Percentiles rank a stretch among this genome's conserved stretches.
Conservation (phyloP, 2,113 vertebrate species). For the Caranx ignobilis region DNA sequence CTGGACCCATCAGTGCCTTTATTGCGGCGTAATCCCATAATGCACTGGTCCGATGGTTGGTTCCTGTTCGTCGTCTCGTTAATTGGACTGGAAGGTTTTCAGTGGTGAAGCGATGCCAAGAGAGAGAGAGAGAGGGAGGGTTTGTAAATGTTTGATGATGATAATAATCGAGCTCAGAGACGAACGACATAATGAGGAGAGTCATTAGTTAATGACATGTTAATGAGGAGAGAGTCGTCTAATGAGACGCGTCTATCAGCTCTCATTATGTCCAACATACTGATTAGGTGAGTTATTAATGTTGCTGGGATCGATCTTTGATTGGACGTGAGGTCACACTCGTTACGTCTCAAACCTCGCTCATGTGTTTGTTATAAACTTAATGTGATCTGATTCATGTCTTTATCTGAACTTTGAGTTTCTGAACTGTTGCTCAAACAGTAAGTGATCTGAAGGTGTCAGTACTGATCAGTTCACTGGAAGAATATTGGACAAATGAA, state of each 20-base stretch:
- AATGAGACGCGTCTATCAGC: background rate
- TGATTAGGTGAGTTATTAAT: too few relatives aligned
- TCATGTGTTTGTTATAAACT: too few relatives aligned
- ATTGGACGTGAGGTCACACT: background rate
- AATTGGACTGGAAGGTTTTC: slow-evolving; percentile 39
- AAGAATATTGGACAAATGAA: too few relatives aligned
- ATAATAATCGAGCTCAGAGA: too few relatives aligned
- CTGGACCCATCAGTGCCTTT: background rate
- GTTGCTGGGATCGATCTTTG: background rate
- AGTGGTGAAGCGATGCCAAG: background rate
- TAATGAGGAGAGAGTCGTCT: background rate
- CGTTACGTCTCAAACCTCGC: too few relatives aligned
- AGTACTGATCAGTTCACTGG: too few relatives aligned
- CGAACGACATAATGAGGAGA: background rate
- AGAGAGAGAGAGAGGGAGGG: background rate
- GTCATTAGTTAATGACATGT: slow-evolving; percentile 1
- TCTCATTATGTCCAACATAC: background rate
- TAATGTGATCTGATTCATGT: too few relatives aligned
- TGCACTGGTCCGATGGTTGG: background rate
- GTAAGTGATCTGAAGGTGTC: too few relatives aligned
- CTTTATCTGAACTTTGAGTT: too few relatives aligned
- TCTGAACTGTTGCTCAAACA: too few relatives aligned
- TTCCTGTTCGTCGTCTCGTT: slow-evolving; percentile 8
- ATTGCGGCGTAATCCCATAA: background rate
- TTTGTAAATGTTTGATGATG: background rate